Evolutionary conservation across 64 coral and sea anemone species (phyloP), one percentile per base, ranked within the genome.

Genomic region (Trachythela sp.): DNA sequence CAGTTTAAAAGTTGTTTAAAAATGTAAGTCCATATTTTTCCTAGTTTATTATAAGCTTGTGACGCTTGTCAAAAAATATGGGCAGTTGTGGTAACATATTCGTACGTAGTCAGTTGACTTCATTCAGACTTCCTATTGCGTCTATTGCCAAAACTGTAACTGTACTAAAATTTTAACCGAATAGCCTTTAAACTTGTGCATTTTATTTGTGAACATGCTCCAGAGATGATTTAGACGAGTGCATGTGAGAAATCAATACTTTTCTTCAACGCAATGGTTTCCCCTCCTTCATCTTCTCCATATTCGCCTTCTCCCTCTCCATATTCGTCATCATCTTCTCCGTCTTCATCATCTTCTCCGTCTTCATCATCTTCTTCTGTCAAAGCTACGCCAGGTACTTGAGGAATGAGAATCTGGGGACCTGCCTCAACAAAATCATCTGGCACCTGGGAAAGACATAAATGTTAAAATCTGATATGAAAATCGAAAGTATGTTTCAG

Each of bases 161-260:
- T 1, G 49, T 52, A 15, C 22, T 52, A 20, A 0, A 11, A 52
- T 52, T 0, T 0, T 52, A 52, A 52, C 13, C 13, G 1, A 11
- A 20, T 52, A 45, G 42, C 11, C 42, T 45, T 45, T 11, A 45
- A 45, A 4, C 11, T 45, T 45, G 42, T 45, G 42, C 42, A 11
- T 45, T 45, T 45, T 45, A 45, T 11, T 45, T 45, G 42, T n/a
- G n/a, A n/a, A n/a, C n/a, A n/a, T 45, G 42, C 11, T 45, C 42
- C 42, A 45, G 22, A 64, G 22, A 52, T 52, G 18, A 24, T 64
- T 80, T 37, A 80, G 33, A 80, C 75, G 13, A 80, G 37, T 37
- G 75, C 75, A 36, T 80, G 75, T 39, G 75, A 80, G 33, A 80
- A 80, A 18, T 80, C 75, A 80, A 80, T 80, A 39, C 37, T 80